Conservation (phyloP, 2,888 invertebrate species). For the Amiota minor region DNA sequence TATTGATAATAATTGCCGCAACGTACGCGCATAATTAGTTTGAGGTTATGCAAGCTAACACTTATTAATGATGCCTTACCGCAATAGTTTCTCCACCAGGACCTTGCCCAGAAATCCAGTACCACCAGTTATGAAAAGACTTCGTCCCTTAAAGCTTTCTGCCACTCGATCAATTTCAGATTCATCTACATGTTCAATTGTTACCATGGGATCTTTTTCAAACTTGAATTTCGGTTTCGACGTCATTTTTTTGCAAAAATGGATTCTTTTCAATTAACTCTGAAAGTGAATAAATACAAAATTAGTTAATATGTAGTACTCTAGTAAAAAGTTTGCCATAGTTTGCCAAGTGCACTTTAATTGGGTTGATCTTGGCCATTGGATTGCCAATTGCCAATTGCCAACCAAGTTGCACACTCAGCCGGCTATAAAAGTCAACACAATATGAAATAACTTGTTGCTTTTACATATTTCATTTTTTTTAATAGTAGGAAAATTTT, state of each 20-base stretch:
- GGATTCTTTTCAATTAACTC: not conserved
- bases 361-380: slow-evolving; percentile 59
- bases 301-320: no score
- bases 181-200: slow-evolving; percentile 59
- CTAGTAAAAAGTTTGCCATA: not conserved
- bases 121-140: slow-evolving; percentile 72
- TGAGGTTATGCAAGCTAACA: not conserved
- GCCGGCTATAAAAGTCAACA: no score
- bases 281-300: not conserved
- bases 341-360: slow-evolving; percentile 55
- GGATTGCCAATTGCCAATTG: not conserved
- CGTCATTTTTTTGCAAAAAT: slow-evolving; percentile 51
- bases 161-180: slow-evolving; percentile 71
- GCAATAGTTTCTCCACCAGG: slow-evolving; percentile 72
- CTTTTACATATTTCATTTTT: no score
- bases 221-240: slow-evolving; percentile 67
- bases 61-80: slow-evolving; percentile 54
- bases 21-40: slow-evolving; percentile 42
- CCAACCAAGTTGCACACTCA: not conserved
- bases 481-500: no score
- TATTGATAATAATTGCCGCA: slow-evolving; percentile 51
- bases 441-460: no score
- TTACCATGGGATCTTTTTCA: slow-evolving; percentile 59
- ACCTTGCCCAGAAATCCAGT: slow-evolving; percentile 74
- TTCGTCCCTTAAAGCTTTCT: slow-evolving; percentile 68